Evolutionary conservation across 2,113 vertebrate species (phyloP), one percentile per base, ranked within the genome.

Genomic region (Eptatretus burgeri): DNA sequence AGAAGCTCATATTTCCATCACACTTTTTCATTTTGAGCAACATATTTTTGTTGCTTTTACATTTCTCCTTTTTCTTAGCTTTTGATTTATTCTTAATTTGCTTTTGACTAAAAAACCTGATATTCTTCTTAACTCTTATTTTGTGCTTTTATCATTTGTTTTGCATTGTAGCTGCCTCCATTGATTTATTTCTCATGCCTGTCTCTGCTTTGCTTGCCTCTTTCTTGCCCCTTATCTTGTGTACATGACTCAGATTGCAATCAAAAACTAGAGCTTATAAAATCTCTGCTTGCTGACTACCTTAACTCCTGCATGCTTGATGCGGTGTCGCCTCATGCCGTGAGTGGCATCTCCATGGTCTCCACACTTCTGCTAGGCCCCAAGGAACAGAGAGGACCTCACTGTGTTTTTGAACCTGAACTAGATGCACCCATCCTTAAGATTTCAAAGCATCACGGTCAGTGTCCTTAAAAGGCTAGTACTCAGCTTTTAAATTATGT

Each of bases 211-310:
- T 41, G 27, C 27, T 41, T 41, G 27, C 27, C 27, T 41, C 27
- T 41, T 41, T 41, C 27, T 7, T 41, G 27, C 27, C 27, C 27
- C 27, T 41, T 41, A 41, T 41, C 27, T 41, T 7, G 27, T 41
- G 27, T 41, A 41, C 7, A 41, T 41, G 27, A 41, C 27, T 68
- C 75, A 94, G 84, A 86, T 77, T 76, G 83, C 69, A 78, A 83
- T 64, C 81, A 81, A 78, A 91, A 86, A 74, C 86, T 86, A 70
- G 81, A 82, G 69, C 72, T 87, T 74, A 71, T 87, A 72, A 79
- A 77, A 68, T 89, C 84, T 78, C 80, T 93, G 27, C 74, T 89
- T 80, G 86, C 80, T 68, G 81, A 77, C 70, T 91, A 81, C 74
- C 74, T 95, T 71, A 80, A 80, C 64, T 77, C 74, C 70, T 80